Evolutionary conservation across 2,113 vertebrate species (phyloP), one percentile per base, ranked within the genome.

Genomic region (Isurus oxyrinchus): DNA sequence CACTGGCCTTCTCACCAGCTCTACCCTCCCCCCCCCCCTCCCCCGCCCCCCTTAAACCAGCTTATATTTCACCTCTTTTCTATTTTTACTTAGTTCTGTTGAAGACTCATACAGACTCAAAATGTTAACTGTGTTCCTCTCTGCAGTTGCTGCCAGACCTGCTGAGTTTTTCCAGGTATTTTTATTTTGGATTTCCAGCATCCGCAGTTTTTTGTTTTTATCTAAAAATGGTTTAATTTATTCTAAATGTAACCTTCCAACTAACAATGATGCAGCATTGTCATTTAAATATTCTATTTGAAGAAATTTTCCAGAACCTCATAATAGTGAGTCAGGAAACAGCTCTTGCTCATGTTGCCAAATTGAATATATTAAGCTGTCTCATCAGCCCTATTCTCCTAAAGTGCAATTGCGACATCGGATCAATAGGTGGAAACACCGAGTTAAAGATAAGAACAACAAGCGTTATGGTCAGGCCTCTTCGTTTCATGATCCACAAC

Each of bases 341-440:
- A 16, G 35, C 14, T 63, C 59, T 61, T 63, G 90, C 35, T 93
- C 13, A 93, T 21, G 16, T 61, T 93, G 57, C 35, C 90, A 63
- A 61, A 93, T 19, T n/a, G 59, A 14, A 40, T 63, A 63, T 57
- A 88, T 57, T 16, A 4, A 19, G n/a, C n/a, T 21, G 76, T 16
- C 79, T 84, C n/a, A 14, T 53, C 49, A 10, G 44, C 40, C 21
- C 40, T 1, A 31, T 72, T 95, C 10, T 40, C 23, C 40, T 53
- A 13, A 53, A 10, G 10, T 95, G 94, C 94, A 95, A 25, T 72
- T 27, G 1, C 11, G 53, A 8, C 90, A 69, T 49, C 72, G 72
- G 94, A 27, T 72, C 94, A 69, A 67, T 95, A 95, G 66, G 67
- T 95, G 94, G 94, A 72, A 72, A 72, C 23, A 95, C 66, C 49